These are phyloP conservation scores for Nineta flava DNA, from an alignment of 2,888 invertebrate species.

Conservation along the genomic window DNA sequence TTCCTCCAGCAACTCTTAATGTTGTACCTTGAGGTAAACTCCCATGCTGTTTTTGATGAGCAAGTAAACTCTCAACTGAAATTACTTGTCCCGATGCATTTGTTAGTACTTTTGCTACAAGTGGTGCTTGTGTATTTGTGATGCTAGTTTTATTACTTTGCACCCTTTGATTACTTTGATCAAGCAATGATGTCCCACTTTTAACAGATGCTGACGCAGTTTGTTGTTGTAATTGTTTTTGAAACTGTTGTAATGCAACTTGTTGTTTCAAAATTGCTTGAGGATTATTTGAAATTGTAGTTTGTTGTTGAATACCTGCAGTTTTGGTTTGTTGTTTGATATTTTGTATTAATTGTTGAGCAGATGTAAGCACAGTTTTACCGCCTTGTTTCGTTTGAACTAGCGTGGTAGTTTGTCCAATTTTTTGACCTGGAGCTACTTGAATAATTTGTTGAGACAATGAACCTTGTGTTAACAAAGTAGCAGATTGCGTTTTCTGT, in stretches of 20 bases:
- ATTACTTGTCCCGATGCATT: conserved; percentile 45
- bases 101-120: conserved; percentile 57
- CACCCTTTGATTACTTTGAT: conserved; percentile 19
- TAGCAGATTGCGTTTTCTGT: conserved; percentile 19
- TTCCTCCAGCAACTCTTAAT: conserved; percentile 29
- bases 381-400: conserved; percentile 12
- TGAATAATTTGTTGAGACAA: conserved; percentile 13
- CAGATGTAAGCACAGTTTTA: conserved; percentile 21
- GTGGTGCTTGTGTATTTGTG: conserved; percentile 34
- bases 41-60: conserved; percentile 33
- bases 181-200: conserved; percentile 19
- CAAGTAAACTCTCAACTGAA: conserved; percentile 39
- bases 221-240: conserved; percentile 23
- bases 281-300: conserved; percentile 21
- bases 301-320: conserved; percentile 20
- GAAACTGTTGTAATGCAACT: conserved; percentile 25
- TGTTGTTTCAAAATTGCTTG: conserved; percentile 34
- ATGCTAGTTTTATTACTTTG: conserved; percentile 26
- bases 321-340: conserved; percentile 23
- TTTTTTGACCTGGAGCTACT: conserved; percentile 3
- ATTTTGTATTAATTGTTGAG: conserved; percentile 30
- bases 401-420: neutral
- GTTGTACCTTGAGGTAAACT: conserved; percentile 34
- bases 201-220: conserved; percentile 15
- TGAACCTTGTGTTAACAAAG: conserved; percentile 17